phyloP scores from a whole-genome alignment of 2,113 vertebrate species.

The Rafetus swinhoei region DNA sequence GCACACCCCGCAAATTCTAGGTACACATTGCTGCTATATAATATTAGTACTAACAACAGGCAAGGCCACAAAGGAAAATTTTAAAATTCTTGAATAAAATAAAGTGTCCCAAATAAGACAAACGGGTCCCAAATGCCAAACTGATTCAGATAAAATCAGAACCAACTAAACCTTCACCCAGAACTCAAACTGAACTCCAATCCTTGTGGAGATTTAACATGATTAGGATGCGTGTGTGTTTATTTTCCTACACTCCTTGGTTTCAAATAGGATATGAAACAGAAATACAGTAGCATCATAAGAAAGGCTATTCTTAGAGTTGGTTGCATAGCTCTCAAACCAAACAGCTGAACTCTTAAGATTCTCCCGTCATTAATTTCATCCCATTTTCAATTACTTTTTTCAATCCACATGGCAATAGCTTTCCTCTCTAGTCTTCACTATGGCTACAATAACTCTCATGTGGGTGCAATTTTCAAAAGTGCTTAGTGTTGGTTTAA shows the following conservation, averaged over 20 bases:
- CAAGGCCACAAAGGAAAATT: not conserved
- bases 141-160: not conserved
- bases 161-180: not conserved
- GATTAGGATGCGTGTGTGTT: not conserved
- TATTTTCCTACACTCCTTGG: not conserved
- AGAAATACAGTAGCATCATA: conserved; percentile 7
- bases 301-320: not conserved
- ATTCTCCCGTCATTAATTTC: not conserved
- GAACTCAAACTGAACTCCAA: not conserved
- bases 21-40: not conserved
- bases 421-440: not conserved
- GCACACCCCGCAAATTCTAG: too few relatives aligned
- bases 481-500: not conserved
- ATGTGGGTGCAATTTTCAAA: conserved; percentile 2
- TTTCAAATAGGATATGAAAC: not conserved
- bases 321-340: conserved; percentile 11
- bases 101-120: not conserved
- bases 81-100: not conserved
- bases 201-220: conserved; percentile 18
- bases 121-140: not conserved
- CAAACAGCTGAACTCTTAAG: not conserved
- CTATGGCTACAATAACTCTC: conserved; percentile 12
- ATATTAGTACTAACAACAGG: conserved; percentile 5
- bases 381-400: conserved; percentile 46
- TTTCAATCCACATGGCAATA: not conserved